Base-by-base conservation (phyloP, 2,888 invertebrate genomes). In the Cylindroiulus punctatus region DNA sequence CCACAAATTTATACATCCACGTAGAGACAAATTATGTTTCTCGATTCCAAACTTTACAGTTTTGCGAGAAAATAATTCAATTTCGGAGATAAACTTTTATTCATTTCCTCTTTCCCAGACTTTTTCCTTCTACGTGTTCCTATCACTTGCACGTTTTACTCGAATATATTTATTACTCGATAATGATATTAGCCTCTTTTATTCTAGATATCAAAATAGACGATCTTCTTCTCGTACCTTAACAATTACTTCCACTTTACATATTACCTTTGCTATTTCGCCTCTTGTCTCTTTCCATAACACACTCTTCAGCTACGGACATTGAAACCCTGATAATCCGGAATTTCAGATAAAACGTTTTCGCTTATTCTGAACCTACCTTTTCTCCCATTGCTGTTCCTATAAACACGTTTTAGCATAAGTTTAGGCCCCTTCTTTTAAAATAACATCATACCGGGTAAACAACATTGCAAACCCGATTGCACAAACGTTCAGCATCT, bases 1-100 rank as follows among this genome's bases (percentile, higher is more conserved):
- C 84, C 84, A 83, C 42, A 83, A 83, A 83, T 65, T 22, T 65
- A 65, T 65, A 65, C 14, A 44, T 44, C 44, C 44, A 44, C 14
- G 14, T 12, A 44, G 44, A 44, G 44, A 44, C 44, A 44, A 44
- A 8, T 44, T 44, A 44, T 14, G 44, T 44, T 44, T 44, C 8
- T 12, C 1, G 14, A 44, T 44, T 44, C 44, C 44, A 14, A 44
- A 14, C 7, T 12, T n/a, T 44, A 12, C 4, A 44, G 14, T 44
- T 14, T 44, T 44, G 14, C 44, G 10, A 14, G 12, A n/a, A n/a
- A n/a, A n/a, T 8, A 44, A 44, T 36, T 7, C 3, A 36, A 36
- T 36, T 36, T 36, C 7, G 36, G 2, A 36, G 36, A 36, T 36
- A 36, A 36, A 4, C 36, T 36, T 36, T 36, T 36, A 36, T 36